A percentile compares a stretch with the other conserved stretches of the same genome.
phyloP scores from a whole-genome alignment of 2,797 vertebrate species.

The Danio albolineatus region DNA sequence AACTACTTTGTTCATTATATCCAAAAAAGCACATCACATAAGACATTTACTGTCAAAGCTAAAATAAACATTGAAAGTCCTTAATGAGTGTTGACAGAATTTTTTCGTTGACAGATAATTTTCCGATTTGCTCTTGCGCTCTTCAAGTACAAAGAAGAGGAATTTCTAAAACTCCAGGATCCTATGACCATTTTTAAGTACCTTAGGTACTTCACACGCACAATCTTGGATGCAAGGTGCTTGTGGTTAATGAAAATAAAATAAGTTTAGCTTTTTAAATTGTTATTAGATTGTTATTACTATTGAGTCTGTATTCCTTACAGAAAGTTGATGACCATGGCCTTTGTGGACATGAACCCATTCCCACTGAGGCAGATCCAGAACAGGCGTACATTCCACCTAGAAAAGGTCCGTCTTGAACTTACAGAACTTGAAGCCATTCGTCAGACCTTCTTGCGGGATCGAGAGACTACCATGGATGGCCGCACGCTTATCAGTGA shows the following conservation, averaged over 20 bases:
- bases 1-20: neutral
- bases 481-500: constrained; percentile 91
- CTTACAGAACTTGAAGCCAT: constrained; percentile 95
- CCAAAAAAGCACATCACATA: neutral
- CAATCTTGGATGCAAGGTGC: constrained; percentile 92
- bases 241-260: neutral
- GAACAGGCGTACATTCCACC: constrained; percentile 90
- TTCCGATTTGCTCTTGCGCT: constrained; percentile 94
- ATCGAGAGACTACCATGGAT: constrained; percentile 86
- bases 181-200: constrained; percentile 95
- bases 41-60: neutral
- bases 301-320: neutral
- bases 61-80: neutral
- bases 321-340: constrained; percentile 92
- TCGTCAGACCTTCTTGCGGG: constrained; percentile 92
- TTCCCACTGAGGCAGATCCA: constrained; percentile 95
- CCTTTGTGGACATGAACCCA: constrained; percentile 96
- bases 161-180: constrained; percentile 92
- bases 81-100: neutral
- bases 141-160: constrained; percentile 97
- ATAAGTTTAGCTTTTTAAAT: neutral
- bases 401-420: constrained; percentile 97
- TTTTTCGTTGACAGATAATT: constrained; percentile 84
- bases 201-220: constrained; percentile 91
- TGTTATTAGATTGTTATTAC: neutral